Percentiles rank a stretch among this genome's conserved stretches.
Evolutionary conservation across 2,797 vertebrate species (phyloP).

Genomic region (Aphelocoma californica): DNA sequence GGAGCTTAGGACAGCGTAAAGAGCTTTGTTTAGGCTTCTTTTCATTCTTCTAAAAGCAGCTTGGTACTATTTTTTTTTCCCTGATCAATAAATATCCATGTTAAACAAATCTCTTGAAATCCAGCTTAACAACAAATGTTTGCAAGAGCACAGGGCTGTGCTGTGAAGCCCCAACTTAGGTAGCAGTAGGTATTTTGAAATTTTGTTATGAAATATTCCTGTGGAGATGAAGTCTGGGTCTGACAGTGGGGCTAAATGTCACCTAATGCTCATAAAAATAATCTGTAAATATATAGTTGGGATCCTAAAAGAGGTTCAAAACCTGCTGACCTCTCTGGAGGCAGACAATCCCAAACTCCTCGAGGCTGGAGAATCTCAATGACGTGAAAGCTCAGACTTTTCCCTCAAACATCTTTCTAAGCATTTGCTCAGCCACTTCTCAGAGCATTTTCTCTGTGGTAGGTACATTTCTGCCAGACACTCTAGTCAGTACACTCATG

Average conservation of each 20-base stretch:
- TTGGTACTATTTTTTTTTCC: not conserved
- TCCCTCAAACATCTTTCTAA: not conserved
- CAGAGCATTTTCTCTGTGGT: not conserved
- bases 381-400: not conserved
- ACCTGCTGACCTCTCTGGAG: not conserved
- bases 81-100: constrained; percentile 30
- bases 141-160: not conserved
- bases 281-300: not conserved
- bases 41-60: constrained; percentile 46
- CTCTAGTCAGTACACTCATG: rapidly evolving
- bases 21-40: constrained; percentile 51
- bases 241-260: not conserved
- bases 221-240: not conserved
- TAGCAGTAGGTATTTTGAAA: not conserved
- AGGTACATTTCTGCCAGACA: not conserved
- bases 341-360: not conserved
- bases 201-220: not conserved
- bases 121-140: constrained; percentile 20
- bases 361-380: rapidly evolving
- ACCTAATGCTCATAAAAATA: not conserved
- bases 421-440: not conserved
- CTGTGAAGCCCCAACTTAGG: not conserved
- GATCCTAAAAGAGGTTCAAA: not conserved
- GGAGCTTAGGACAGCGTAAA: constrained; percentile 9
- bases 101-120: constrained; percentile 57